phyloP scores from a whole-genome alignment of 2,888 invertebrate genomes.

The Drosophila rellima region DNA sequence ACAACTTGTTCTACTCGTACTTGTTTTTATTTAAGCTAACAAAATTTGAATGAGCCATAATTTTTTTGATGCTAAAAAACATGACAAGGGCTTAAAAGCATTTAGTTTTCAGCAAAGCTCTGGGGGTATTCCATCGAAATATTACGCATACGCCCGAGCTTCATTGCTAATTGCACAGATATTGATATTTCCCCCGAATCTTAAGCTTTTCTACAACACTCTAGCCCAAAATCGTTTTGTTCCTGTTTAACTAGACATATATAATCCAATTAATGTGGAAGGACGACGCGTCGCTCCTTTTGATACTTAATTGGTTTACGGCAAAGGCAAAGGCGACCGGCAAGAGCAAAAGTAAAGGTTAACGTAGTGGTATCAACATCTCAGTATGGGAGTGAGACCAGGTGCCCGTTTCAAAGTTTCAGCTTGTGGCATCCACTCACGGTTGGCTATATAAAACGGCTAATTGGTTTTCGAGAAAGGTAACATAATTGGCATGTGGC shows the following conservation, averaged over 20 bases:
- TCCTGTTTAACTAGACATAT: slow-evolving; percentile 69
- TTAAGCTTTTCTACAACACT: slow-evolving; percentile 22
- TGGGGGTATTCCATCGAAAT: not conserved
- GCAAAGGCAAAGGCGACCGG: slow-evolving; percentile 27
- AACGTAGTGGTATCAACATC: slow-evolving; percentile 45
- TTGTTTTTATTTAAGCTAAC: not conserved
- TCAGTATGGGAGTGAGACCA: slow-evolving; percentile 30
- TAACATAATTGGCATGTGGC: slow-evolving; percentile 69
- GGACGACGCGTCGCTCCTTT: slow-evolving; percentile 62
- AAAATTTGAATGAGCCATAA: too few relatives aligned
- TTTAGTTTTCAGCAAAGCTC: not conserved
- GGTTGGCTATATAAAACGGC: slow-evolving; percentile 54
- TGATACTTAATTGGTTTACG: slow-evolving; percentile 71
- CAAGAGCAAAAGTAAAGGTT: slow-evolving; percentile 17
- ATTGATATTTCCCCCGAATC: slow-evolving; percentile 31
- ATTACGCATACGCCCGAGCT: not conserved
- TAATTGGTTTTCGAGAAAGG: slow-evolving; percentile 73
- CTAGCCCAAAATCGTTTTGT: slow-evolving; percentile 60
- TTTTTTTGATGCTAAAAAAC: slow-evolving; percentile 2
- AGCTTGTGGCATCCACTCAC: slow-evolving; percentile 48
- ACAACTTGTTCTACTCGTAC: slow-evolving; percentile 19
- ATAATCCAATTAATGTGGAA: slow-evolving; percentile 76
- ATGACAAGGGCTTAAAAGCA: slow-evolving; percentile 7
- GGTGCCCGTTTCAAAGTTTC: slow-evolving; percentile 62
- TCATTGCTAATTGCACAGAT: slow-evolving; percentile 30